Evolutionary conservation across 2,113 vertebrate genomes (phyloP), one percentile per base, ranked within the genome.

Genomic region (Poicephalus meyeri): DNA sequence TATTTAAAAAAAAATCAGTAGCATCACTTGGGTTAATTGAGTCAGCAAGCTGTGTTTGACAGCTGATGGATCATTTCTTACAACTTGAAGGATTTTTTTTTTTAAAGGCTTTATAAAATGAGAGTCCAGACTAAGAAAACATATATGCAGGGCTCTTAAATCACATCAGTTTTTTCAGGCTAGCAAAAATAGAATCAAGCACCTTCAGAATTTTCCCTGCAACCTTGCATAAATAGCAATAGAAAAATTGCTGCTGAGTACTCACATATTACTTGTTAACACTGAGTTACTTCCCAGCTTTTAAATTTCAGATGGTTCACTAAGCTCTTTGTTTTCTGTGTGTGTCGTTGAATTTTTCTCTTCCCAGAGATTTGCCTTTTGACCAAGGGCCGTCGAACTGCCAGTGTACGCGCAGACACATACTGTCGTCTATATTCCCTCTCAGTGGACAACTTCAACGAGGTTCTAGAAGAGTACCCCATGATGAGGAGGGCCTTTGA

Each of bases 401-500:
- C 99, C 76, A 99, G 99, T 1, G 99, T 99, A 20, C 98, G 99
- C n/a, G 99, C 99, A 16, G 99, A 99, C 96, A 99, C 99, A 0
- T 99, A 99, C 77, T 99, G 99, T 83, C 99, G 99, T 82, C 98
- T 99, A 64, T 99, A 99, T 95, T 99, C 99, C 4, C 98, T 99
- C 41, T 99, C 99, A 0, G 99, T 99, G 74, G 99, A 99, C 97
- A 99, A 99, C 96, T 99, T 99, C 98, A 99, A 99, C 4, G 99
- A 99, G 97, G 99, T 99, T 72, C 97, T 99, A 81, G 99, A 99
- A 82, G 99, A 99, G 94, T 99, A 99, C 86, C 99, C 99, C 28
- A 99, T 99, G 99, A 99, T 99, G 99, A 98, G 99, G 61, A 98
- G 99, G 37, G 99, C 99, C 83, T 99, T 99, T 33, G 99, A 99